phyloP scores from a whole-genome alignment of 2,888 invertebrate species.

The Phortica okadai region DNA sequence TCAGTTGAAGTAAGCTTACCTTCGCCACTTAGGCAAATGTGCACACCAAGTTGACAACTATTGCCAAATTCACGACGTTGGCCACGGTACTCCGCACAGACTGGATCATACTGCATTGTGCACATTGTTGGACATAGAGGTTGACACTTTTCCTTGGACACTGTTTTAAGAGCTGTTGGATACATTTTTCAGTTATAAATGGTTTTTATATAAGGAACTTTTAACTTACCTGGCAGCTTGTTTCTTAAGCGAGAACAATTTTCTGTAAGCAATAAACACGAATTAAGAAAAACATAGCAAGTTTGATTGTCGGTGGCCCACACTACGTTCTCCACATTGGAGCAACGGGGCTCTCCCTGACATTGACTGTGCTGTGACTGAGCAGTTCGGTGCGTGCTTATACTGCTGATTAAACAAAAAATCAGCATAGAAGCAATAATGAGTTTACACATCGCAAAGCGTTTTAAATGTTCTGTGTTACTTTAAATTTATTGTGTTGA shows the following conservation, averaged over 20 bases:
- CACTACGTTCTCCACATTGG: background rate
- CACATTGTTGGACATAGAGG: slow-evolving; percentile 34
- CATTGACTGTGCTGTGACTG: background rate
- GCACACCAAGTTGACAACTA: slow-evolving; percentile 43
- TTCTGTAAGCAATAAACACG: background rate
- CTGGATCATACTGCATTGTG: slow-evolving; percentile 26
- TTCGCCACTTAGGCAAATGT: slow-evolving; percentile 55
- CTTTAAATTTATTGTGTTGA: too few species aligned
- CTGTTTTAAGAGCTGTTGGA: slow-evolving; percentile 27
- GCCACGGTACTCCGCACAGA: slow-evolving; percentile 41
- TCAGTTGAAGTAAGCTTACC: slow-evolving; percentile 49
- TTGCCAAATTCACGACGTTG: slow-evolving; percentile 46
- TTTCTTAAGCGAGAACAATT: slow-evolving; percentile 27
- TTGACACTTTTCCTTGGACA: slow-evolving; percentile 36
- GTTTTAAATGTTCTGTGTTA: too few species aligned
- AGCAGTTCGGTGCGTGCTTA: background rate
- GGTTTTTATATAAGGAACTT: background rate
- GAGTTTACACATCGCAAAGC: background rate
- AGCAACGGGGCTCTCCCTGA: background rate
- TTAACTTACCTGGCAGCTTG: slow-evolving; percentile 28
- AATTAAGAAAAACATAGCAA: slow-evolving; percentile 12
- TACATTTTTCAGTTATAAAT: background rate
- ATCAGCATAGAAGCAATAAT: background rate
- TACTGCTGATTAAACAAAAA: background rate
- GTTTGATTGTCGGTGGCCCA: slow-evolving; percentile 22